Conservation (phyloP, 2,113 vertebrate genomes). For the Cyphomyrus discorhynchus region DNA sequence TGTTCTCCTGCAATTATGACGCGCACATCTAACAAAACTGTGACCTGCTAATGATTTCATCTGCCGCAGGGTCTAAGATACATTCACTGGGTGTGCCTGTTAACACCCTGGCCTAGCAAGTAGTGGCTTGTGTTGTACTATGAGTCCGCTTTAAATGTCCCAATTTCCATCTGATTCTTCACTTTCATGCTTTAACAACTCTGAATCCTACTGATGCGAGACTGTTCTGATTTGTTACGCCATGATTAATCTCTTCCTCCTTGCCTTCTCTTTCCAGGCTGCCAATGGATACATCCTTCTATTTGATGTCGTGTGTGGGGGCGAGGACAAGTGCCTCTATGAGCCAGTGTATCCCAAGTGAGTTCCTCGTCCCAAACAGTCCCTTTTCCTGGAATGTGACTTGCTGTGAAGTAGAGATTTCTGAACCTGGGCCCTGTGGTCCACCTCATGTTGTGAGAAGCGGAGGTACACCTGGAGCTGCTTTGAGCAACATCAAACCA, state of each 20-base stretch:
- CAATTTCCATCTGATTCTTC: neutral
- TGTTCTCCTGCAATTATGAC: neutral
- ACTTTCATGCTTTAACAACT: neutral
- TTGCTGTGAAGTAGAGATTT: neutral
- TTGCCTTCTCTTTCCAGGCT: constrained; percentile 66
- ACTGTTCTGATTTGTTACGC: neutral
- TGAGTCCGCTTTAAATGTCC: neutral
- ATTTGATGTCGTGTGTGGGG: constrained; percentile 77
- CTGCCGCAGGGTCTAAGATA: neutral
- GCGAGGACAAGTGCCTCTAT: constrained; percentile 86
- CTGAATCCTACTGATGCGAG: neutral
- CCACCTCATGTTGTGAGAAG: neutral
- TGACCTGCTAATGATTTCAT: neutral
- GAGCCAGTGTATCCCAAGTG: constrained; percentile 92
- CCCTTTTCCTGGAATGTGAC: neutral
- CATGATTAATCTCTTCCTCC: neutral
- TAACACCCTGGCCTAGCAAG: neutral
- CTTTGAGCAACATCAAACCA: neutral
- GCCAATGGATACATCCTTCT: constrained; percentile 91
- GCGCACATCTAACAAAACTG: neutral
- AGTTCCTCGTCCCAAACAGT: constrained; percentile 49
- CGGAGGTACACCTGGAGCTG: neutral
- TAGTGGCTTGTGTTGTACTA: neutral
- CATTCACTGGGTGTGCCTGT: neutral
- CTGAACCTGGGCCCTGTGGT: neutral